Percentiles rank a stretch among this genome's conserved stretches.
These are phyloP conservation scores for Piscicola geometra DNA, from an alignment of 2,888 invertebrate species.

Conservation along the genomic window DNA sequence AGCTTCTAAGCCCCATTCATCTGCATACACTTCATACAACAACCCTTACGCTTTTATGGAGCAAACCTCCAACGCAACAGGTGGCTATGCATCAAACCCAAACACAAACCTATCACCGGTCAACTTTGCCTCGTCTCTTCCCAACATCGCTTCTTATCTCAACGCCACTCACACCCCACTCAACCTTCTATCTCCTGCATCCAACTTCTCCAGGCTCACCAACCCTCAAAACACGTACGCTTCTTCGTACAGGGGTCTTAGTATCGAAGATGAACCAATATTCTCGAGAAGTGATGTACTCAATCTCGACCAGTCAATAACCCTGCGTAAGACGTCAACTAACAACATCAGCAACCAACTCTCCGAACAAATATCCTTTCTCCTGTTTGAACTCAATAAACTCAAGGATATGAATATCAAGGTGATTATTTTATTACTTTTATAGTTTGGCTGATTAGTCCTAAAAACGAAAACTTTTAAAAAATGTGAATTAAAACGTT, in stretches of 20 bases:
- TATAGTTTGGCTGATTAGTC: conserved; percentile 1
- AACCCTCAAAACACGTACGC: no score
- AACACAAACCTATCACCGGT: no score
- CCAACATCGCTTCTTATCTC: neutral
- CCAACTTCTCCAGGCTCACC: no score
- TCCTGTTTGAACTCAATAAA: conserved; percentile 23
- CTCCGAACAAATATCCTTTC: conserved; percentile 26
- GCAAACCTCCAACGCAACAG: neutral
- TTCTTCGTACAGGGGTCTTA: no score
- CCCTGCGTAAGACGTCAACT: conserved; percentile 2
- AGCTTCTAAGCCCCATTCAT: neutral
- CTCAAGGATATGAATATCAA: conserved; percentile 25
- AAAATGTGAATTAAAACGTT: neutral
- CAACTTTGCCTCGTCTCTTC: no score
- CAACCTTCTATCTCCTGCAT: neutral
- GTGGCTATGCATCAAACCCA: no score
- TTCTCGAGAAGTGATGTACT: neutral
- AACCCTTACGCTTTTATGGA: neutral
- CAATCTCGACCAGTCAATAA: conserved; percentile 19
- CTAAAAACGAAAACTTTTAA: neutral
- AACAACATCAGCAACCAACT: conserved; percentile 20
- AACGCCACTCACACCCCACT: neutral
- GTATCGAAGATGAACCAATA: neutral
- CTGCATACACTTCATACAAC: neutral
- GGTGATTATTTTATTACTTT: neutral